Base-by-base conservation (phyloP, 2,888 invertebrate genomes). In the Ferrisia virgata region DNA sequence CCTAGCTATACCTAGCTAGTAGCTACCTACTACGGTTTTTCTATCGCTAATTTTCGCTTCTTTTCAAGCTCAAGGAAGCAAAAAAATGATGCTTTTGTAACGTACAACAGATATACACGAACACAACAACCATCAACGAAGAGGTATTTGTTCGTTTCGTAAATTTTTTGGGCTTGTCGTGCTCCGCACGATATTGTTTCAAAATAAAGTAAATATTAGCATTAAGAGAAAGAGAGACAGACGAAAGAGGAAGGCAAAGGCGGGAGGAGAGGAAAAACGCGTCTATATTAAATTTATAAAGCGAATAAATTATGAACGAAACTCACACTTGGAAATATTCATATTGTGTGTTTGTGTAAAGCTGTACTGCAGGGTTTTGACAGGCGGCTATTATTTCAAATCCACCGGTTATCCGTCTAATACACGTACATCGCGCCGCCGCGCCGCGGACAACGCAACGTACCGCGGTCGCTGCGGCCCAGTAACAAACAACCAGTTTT, bases 331-430 rank as follows among this genome's bases (percentile, higher is more conserved):
- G 33, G 72, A 31, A 28, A 64, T 33, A 72, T 72, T 31, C 72
- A 33, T 72, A 33, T 72, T n/a, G 72, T 72, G 33, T 36, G 72
- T n/a, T 33, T 72, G 33, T 36, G 72, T 76, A 36, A 76, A 36
- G 72, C 72, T 76, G 36, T 76, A 22, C n/a, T 8, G 5, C 13
- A 22, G 72, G 18, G 72, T 31, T 81, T 69, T 82, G 82, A 82
- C 82, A 69, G 69, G 69, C 82, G 58, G 43, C 82, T 82, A 69
- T 82, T 82, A 82, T 82, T 82, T 82, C 69, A 72, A 28, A 83
- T 83, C 76, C 72, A 83, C 43, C 76, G 83, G 43, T 83, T 72
- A 83, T 83, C 28, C 83, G 83, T 47, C 72, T 83, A 82, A 82
- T 69, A 69, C 58, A 82, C 58, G 80, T 80, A 33, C 33, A 47